Evolutionary conservation across 2,797 vertebrate genomes (phyloP), one percentile per base, ranked within the genome.

Genomic region (Bovichtus variegatus): DNA sequence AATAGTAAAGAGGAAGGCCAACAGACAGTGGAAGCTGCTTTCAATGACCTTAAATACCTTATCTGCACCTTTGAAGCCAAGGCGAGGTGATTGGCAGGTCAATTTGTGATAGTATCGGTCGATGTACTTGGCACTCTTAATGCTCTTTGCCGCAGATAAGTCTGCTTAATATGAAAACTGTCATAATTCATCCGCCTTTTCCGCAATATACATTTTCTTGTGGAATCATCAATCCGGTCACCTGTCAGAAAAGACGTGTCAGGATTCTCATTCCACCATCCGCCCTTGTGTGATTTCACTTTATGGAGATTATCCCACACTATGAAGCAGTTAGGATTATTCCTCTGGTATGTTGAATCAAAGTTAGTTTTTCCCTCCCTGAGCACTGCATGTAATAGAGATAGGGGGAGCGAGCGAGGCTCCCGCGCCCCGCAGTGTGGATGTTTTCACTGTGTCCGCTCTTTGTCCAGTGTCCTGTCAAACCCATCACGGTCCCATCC

Each of bases 391-490:
- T 80, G 76, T 57, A 71, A 38, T 69, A 75, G 76, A 87, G 85
- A 91, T 83, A 84, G 78, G 55, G 65, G 63, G 57, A 57, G 72
- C 31, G 15, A 77, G 81, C 16, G 92, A 83, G 91, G 43, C 38
- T 38, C 18, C 53, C 6, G 44, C 62, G 65, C 82, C 85, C 50
- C 3, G 27, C 65, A 5, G 74, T 16, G 78, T 62, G 79, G 84
- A 87, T 90, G 86, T 82, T 90, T 88, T 82, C 85, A 78, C 71
- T 50, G 75, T 78, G 87, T 91, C 89, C 81, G 75, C 83, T 93
- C 94, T 95, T 96, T 96, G 96, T 97, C 97, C 96, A 94, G 92
- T 94, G 74, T 89, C 94, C 93, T 94, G 95, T 95, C 92, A 91
- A 87, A 86, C 92, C 93, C 92, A 93, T 96, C 96, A 96, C 94